A percentile compares a stretch with the other conserved stretches of the same genome.
These are phyloP conservation scores for Eupeodes luniger DNA, from an alignment of 2,888 invertebrate genomes.

Conservation along the genomic window DNA sequence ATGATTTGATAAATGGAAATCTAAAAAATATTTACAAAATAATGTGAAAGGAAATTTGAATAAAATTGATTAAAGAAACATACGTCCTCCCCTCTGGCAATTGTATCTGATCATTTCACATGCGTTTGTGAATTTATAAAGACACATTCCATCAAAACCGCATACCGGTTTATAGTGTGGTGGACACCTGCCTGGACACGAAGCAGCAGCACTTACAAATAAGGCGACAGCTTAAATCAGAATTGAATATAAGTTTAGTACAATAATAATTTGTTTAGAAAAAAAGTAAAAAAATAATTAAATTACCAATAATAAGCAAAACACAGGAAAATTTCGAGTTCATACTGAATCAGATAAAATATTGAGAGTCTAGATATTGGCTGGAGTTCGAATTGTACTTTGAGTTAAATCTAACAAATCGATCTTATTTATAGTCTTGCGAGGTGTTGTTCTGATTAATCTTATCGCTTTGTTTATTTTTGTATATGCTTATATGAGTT, in stretches of 20 bases:
- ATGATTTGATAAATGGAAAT: slow-evolving; percentile 57
- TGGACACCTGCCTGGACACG: slow-evolving; percentile 59
- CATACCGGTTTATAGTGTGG: slow-evolving; percentile 48
- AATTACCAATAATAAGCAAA: slow-evolving; percentile 47
- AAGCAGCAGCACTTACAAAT: neutral
- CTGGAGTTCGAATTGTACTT: neutral
- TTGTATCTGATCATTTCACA: slow-evolving; percentile 70
- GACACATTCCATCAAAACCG: slow-evolving; percentile 66
- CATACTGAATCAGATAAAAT: slow-evolving; percentile 23
- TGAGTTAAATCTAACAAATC: neutral
- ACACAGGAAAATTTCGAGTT: slow-evolving; percentile 19
- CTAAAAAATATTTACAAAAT: slow-evolving; percentile 1
- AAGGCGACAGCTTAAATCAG: slow-evolving; percentile 18
- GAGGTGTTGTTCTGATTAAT: neutral
- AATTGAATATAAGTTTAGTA: neutral
- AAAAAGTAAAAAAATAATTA: neutral
- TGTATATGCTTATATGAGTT: too few species aligned
- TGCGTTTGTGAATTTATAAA: slow-evolving; percentile 63
- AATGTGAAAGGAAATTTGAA: neutral
- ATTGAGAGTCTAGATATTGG: neutral
- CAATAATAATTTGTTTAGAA: neutral
- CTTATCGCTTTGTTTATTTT: neutral
- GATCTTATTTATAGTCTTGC: slow-evolving; percentile 7
- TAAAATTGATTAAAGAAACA: neutral
- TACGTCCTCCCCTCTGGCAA: slow-evolving; percentile 58